These are phyloP conservation scores for Babylonia areolata DNA, from an alignment of 1,140 invertebrate genomes.

Conservation along the genomic window DNA sequence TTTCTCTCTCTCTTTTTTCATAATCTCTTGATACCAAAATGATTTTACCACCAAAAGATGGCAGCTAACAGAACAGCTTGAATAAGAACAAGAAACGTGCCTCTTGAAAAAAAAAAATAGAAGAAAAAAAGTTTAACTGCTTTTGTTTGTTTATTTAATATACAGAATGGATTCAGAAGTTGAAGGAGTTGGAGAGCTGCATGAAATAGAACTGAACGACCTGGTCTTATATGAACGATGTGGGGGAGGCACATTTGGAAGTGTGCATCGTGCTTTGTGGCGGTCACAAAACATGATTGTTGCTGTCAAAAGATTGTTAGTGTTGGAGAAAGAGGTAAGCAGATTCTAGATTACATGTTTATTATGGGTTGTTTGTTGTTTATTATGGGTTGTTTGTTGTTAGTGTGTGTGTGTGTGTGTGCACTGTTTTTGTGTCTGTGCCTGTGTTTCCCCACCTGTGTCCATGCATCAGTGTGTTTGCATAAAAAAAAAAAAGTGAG, in stretches of 20 bases:
- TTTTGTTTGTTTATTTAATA: neutral
- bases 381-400: neutral
- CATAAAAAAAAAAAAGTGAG: no score
- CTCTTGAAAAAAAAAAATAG: no score
- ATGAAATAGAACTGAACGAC: slow-evolving; percentile 73
- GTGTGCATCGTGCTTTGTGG: slow-evolving; percentile 76
- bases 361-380: neutral
- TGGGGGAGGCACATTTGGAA: slow-evolving; percentile 76
- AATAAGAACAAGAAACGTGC: no score
- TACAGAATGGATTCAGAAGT: slow-evolving; percentile 15
- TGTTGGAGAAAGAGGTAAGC: slow-evolving; percentile 76
- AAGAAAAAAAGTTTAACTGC: no score
- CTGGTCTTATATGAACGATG: slow-evolving; percentile 75
- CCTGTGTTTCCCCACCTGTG: neutral
- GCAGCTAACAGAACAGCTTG: no score
- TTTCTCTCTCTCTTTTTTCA: neutral
- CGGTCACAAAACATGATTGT: slow-evolving; percentile 74
- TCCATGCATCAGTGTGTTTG: neutral
- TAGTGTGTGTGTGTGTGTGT: neutral
- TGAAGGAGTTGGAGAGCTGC: slow-evolving; percentile 49
- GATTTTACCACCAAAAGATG: no score
- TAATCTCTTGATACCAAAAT: no score
- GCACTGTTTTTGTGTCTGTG: no score
- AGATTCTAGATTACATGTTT: neutral
- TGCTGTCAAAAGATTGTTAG: slow-evolving; percentile 76